Evolutionary conservation across 2,888 invertebrate species (phyloP), one percentile per base, ranked within the genome.

Genomic region (Nematopogon swammerdamellus): DNA sequence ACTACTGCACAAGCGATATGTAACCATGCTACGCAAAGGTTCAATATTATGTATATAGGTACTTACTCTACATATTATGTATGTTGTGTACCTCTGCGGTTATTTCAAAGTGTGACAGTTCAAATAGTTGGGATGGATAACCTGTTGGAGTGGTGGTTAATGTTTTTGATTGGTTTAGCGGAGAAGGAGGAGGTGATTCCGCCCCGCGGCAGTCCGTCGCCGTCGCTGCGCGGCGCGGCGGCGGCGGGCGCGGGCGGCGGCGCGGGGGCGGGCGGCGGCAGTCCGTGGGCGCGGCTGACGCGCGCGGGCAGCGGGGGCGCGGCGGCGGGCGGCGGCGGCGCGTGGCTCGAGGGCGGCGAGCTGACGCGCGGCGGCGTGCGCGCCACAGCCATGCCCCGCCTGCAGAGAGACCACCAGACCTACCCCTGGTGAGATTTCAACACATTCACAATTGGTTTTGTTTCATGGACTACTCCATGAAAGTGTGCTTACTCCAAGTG

Each of bases 321-420:
- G 87, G 88, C 2, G 89, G 88, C 4, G 77, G 88, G 18, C 70
- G 91, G 60, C 83, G 88, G 18, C 70, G 91, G 60, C 83, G 73
- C 46, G 82, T 1, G 49, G 54, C 59, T 89, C 42, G 89, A 89
- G 61, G 86, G 87, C 2, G 84, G 83, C 2, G 86, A 86, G 57
- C 88, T 89, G 59, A 82, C 83, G 53, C 80, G 91, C 45, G 87
- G 88, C 2, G 89, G 88, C 5, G 79, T 88, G 18, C 70, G 91
- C 55, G 87, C 88, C 11, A 90, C 89, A n/a, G 86, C 88, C 50
- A 84, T 85, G 36, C 84, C 87, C 36, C 77, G 91, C 49, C 81
- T 91, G 17, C 59, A 61, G 36, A 61, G 8, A 59, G 63, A 53
- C 49, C 55, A 18, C 46, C 49, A 2, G 48, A 48, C 25, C 3